Base-by-base conservation (phyloP, 2,888 invertebrate genomes). In the Odontocerum albicorne region DNA sequence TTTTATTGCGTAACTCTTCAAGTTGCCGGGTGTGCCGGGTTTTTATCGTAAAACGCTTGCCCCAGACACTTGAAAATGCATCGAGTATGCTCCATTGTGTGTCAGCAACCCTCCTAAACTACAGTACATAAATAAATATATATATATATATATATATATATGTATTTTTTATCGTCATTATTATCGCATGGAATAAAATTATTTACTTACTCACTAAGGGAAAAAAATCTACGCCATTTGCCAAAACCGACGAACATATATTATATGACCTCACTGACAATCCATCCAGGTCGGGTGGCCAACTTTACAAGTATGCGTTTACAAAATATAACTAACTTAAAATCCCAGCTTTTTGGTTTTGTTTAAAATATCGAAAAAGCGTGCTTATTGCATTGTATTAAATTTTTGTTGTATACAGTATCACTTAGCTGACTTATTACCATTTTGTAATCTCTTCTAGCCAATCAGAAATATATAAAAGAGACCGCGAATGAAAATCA, bases 111-210 rank as follows among this genome's bases (percentile, higher is more conserved):
- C 60, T 55, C 60, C 54, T 47, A 56, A 60, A 60, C 49, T 60
- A 57, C 57, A 60, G 40, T 60, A 60, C 60, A 60, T 57, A 60
- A 60, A 60, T 60, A 60, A 60, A 60, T 60, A 60, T 50, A 53
- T 45, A 50, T 33, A 40, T 16, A 16, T 22, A 40, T 40, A 40
- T 27, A 27, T 10, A 4, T 27, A 27, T 27, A 40, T 40, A 21
- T 20, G 21, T 43, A 27, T 57, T 60, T 60, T 60, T 57, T 60
- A 57, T 47, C 55, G 33, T 46, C 55, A 53, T 51, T 57, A 47
- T 51, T 44, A 54, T 50, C 54, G 56, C 59, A 46, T 53, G 38
- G 45, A 32, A 52, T 40, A 49, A 22, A 47, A 46, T 53, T 40
- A 33, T 20, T 40, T 40, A 40, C 21, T n/a, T 20, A 20, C 19